phyloP scores from a whole-genome alignment of 2,113 vertebrate species.

The Scartelaos histophorus region DNA sequence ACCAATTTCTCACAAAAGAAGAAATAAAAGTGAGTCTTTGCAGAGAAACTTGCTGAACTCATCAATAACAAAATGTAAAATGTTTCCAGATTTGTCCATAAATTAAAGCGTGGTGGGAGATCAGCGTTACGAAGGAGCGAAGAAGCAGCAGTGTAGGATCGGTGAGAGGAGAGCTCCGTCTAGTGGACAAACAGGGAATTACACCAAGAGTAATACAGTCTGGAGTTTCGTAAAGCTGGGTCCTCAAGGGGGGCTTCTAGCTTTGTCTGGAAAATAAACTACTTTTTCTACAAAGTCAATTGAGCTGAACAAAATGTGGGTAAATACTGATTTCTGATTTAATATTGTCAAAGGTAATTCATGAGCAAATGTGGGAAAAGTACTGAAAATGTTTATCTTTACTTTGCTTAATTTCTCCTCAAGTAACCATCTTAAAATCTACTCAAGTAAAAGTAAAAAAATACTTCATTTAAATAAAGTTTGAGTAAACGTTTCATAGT shows the following conservation, averaged over 20 bases:
- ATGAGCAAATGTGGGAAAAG: too few species aligned
- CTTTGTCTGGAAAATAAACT: background rate
- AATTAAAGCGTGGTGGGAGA: constrained; percentile 15
- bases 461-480: too few species aligned
- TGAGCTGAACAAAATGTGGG: too few species aligned
- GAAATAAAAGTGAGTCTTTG: background rate
- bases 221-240: background rate
- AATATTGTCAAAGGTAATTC: too few species aligned
- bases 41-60: constrained; percentile 25
- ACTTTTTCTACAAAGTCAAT: too few species aligned
- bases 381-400: too few species aligned
- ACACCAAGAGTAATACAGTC: background rate
- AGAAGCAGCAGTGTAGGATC: background rate
- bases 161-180: constrained; percentile 38
- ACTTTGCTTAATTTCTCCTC: too few species aligned
- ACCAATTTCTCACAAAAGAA: background rate
- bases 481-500: too few species aligned
- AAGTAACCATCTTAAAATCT: too few species aligned
- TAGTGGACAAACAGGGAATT: constrained; percentile 12
- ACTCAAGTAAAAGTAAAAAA: too few species aligned
- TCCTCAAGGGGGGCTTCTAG: background rate
- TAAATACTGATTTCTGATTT: too few species aligned
- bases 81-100: constrained; percentile 45
- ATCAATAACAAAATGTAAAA: constrained; percentile 31
- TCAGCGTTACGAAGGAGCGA: constrained; percentile 3